Evolutionary conservation across 2,113 vertebrate species (phyloP).

Genomic region (Entosphenus tridentatus): DNA sequence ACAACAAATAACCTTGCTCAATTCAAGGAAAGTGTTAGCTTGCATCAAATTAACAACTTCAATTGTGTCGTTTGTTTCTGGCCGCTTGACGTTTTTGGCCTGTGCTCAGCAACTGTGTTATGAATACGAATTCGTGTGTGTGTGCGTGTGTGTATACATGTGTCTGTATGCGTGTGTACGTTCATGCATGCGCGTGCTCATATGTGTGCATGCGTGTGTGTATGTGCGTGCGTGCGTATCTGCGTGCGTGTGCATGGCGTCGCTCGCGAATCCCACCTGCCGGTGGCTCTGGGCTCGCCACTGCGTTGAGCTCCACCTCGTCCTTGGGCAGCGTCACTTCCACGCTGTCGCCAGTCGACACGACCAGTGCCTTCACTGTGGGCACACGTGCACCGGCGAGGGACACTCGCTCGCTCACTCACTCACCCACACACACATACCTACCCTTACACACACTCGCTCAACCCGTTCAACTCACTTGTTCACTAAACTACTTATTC

Average conservation of each 20-base stretch:
- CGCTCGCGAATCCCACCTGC: conserved; percentile 24
- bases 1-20: neutral
- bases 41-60: neutral
- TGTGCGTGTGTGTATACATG: neutral
- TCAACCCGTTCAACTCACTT: too few relatives aligned
- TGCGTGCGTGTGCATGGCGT: neutral
- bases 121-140: neutral
- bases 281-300: conserved; percentile 40
- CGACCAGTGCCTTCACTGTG: conserved; percentile 45
- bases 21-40: neutral
- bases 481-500: too few relatives aligned
- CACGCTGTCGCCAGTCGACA: conserved; percentile 69
- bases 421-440: too few relatives aligned
- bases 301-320: conserved; percentile 65
- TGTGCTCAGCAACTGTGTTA: neutral
- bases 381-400: neutral
- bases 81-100: neutral
- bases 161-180: neutral
- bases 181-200: neutral
- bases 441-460: too few relatives aligned
- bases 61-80: neutral
- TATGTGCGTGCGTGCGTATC: neutral
- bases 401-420: neutral
- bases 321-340: conserved; percentile 63
- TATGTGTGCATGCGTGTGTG: neutral